Base-by-base conservation (phyloP, 2,888 invertebrate species). In the Scaptomyza cyrtandrae region DNA sequence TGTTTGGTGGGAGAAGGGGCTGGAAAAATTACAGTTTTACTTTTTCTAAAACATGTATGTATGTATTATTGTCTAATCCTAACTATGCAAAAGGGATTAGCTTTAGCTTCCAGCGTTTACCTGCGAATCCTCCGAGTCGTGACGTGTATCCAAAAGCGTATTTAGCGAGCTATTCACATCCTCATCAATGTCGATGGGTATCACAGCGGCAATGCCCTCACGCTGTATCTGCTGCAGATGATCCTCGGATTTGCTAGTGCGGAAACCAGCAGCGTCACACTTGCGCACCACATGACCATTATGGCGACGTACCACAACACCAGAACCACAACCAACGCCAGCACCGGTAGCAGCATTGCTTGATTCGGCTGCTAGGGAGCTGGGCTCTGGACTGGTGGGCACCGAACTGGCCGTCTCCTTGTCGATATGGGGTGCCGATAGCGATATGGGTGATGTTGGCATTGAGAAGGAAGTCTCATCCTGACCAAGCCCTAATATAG, bases 101-200 rank as follows among this genome's bases (percentile, higher is more conserved):
- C 14, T 11, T 14, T 6, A 33, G 24, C 29, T 44, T 14, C 33
- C 29, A 43, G 16, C 13, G 66, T 80, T 90, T 80, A 92, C 92
- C 90, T 93, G 92, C 48, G 93, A 92, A 71, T 92, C 92, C 78
- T 90, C 93, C 86, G 91, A 93, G 86, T 94, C 94, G 65, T 93
- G 94, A 80, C 95, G 93, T 53, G 96, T 97, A 93, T 97, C 97
- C 77, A 98, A 93, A 67, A 98, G 93, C 69, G 97, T 97, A 93
- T 98, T 98, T 71, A 98, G 93, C 74, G 98, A 98, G 91, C 98
- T 97, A 90, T 98, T 97, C 90, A 97, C 95, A 92, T 97, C 97
- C 92, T 98, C 98, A 91, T 97, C 98, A 91, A 98, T 96, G 88
- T 98, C 98, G 88, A 97, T 97, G 79, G 96, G 96, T 86, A 92